Conservation (phyloP, 2,113 vertebrate species). For the Prietella phreatophila region DNA sequence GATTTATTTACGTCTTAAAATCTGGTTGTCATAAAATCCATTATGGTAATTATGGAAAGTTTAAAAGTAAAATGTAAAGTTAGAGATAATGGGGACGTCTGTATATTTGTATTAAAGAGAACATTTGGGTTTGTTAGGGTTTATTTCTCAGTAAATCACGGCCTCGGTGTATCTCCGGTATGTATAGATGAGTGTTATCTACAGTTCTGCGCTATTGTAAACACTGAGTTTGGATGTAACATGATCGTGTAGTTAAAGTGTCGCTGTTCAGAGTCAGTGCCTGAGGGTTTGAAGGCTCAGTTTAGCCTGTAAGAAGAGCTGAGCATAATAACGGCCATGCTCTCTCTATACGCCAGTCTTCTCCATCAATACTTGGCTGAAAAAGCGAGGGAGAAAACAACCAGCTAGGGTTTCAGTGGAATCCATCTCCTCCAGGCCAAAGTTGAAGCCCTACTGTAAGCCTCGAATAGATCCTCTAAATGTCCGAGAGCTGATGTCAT, state of each 20-base stretch:
- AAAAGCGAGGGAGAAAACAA: slow-evolving; percentile 34
- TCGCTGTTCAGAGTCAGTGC: not conserved
- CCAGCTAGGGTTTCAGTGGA: slow-evolving; percentile 50
- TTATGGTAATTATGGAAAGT: not conserved
- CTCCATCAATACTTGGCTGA: slow-evolving; percentile 34
- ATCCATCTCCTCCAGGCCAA: slow-evolving; percentile 31
- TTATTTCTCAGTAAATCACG: not conserved
- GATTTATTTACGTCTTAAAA: not conserved
- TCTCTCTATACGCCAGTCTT: slow-evolving; percentile 17
- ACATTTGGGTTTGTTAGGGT: not conserved
- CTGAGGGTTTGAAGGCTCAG: slow-evolving; percentile 25
- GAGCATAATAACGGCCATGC: slow-evolving; percentile 20
- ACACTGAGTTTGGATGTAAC: slow-evolving; percentile 20
- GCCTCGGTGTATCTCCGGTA: not conserved
- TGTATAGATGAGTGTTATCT: not conserved
- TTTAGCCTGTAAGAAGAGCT: slow-evolving; percentile 34
- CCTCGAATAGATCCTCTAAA: slow-evolving; percentile 54
- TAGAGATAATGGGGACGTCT: not conserved
- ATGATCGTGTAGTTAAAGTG: slow-evolving; percentile 36
- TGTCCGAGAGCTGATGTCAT: slow-evolving; percentile 56
- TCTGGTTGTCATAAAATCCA: not conserved
- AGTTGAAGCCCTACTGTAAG: slow-evolving; percentile 47
- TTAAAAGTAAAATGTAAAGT: not conserved
- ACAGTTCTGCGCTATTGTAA: not conserved
- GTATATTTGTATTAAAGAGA: not conserved